A percentile compares a stretch with the other conserved stretches of the same genome.
Evolutionary conservation across 2,113 vertebrate genomes (phyloP).

Genomic region (Pseudolaguvia tuberculata): DNA sequence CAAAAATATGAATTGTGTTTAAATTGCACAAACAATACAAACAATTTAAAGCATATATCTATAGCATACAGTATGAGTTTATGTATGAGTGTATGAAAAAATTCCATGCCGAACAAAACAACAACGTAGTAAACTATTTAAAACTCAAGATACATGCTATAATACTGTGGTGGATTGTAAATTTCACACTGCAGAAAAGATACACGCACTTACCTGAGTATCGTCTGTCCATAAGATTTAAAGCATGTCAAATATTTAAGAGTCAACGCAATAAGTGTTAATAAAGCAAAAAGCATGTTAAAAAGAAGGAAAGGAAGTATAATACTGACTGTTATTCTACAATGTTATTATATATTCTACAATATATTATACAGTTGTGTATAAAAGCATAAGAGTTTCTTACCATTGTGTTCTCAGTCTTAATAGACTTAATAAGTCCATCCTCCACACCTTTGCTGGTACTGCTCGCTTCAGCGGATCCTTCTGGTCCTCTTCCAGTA

Average conservation of each 20-base stretch:
- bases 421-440: conserved; percentile 83
- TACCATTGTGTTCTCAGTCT: conserved; percentile 84
- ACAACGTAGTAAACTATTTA: not conserved
- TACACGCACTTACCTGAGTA: conserved; percentile 85
- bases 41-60: not conserved
- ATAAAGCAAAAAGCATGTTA: conserved; percentile 47
- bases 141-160: not conserved
- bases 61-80: not conserved
- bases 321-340: not conserved
- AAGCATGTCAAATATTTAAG: conserved; percentile 70
- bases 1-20: conserved; percentile 1
- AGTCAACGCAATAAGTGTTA: conserved; percentile 53
- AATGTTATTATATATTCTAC: not conserved
- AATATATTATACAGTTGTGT: not conserved
- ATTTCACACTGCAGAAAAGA: conserved; percentile 40
- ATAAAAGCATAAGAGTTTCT: not conserved
- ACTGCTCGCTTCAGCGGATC: conserved; percentile 75
- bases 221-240: conserved; percentile 88
- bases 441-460: conserved; percentile 76
- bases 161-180: not conserved
- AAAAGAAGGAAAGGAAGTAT: conserved; percentile 26
- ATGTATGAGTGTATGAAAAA: not conserved
- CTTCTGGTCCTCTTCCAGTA: conserved; percentile 64
- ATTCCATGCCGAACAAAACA: conserved; percentile 8
- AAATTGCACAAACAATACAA: not conserved